These are phyloP conservation scores for Pseudochirops corinnae DNA, from an alignment of 2,797 vertebrate genomes.

Conservation along the genomic window DNA sequence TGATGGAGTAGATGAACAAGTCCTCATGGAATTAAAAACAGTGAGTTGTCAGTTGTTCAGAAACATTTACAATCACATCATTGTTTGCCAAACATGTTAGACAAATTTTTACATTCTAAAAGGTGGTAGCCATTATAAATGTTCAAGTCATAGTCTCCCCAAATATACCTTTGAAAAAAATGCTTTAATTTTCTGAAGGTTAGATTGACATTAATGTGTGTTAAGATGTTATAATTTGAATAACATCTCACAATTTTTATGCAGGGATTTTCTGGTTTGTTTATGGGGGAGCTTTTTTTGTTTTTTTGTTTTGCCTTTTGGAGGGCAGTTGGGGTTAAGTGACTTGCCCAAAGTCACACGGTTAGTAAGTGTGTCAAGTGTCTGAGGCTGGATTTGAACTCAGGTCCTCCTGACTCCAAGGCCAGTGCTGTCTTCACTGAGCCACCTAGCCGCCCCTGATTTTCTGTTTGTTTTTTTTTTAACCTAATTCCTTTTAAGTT, in stretches of 20 bases:
- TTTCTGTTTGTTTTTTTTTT: conserved; percentile 24
- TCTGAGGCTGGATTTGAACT: too few species aligned
- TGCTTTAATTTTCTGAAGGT: conserved; percentile 24
- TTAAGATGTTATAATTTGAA: conserved; percentile 30
- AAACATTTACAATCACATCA: background rate
- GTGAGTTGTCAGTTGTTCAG: conserved; percentile 84
- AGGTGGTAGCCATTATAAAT: background rate
- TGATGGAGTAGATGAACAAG: conserved; percentile 98
- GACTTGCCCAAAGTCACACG: too few species aligned
- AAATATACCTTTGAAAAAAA: background rate
- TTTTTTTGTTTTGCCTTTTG: too few species aligned
- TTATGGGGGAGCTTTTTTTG: too few species aligned
- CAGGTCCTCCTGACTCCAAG: too few species aligned
- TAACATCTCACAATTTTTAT: conserved; percentile 8
- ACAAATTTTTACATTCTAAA: background rate
- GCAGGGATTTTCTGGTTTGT: conserved; percentile 16
- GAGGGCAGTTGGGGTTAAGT: too few species aligned
- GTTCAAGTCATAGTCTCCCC: background rate
- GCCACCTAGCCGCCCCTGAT: too few species aligned
- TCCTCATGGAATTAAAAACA: conserved; percentile 97
- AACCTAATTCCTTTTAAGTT: background rate
- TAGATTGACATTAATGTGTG: conserved; percentile 30
- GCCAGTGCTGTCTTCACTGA: too few species aligned
- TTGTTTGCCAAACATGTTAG: background rate
- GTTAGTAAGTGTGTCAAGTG: too few species aligned